Percentiles rank a stretch among this genome's conserved stretches.
phyloP scores from a whole-genome alignment of 2,113 vertebrate genomes.

The Eidolon helvum region DNA sequence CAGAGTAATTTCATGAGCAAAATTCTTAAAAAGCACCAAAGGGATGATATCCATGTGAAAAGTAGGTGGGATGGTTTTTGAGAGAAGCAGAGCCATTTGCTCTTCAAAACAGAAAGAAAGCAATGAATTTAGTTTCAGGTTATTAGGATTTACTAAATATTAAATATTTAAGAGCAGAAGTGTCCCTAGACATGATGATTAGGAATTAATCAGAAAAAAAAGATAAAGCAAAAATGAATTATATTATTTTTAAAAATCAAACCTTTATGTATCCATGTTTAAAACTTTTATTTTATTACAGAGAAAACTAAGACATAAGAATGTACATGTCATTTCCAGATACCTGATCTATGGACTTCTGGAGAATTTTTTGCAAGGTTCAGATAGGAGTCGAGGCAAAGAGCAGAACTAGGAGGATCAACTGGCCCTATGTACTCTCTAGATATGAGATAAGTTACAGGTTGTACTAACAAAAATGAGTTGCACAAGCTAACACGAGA shows the following conservation, averaged over 20 bases:
- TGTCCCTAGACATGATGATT: background rate
- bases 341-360: background rate
- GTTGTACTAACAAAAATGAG: background rate
- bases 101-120: background rate
- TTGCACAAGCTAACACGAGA: background rate
- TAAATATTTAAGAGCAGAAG: background rate
- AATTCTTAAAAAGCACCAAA: background rate
- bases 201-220: background rate
- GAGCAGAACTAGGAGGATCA: background rate
- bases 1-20: background rate
- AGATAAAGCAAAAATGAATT: background rate
- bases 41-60: background rate
- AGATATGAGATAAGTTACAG: background rate
- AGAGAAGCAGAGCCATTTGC: background rate
- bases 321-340: background rate
- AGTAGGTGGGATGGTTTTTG: background rate
- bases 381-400: background rate
- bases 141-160: background rate
- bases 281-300: background rate
- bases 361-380: background rate
- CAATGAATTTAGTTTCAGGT: background rate
- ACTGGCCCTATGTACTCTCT: background rate
- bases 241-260: background rate
- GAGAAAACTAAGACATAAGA: background rate
- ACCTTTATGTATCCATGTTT: background rate